Evolutionary conservation across 92 coral and sea anemone genomes (phyloP), one percentile per base, ranked within the genome.

Genomic region (Epizoanthus scotinus): DNA sequence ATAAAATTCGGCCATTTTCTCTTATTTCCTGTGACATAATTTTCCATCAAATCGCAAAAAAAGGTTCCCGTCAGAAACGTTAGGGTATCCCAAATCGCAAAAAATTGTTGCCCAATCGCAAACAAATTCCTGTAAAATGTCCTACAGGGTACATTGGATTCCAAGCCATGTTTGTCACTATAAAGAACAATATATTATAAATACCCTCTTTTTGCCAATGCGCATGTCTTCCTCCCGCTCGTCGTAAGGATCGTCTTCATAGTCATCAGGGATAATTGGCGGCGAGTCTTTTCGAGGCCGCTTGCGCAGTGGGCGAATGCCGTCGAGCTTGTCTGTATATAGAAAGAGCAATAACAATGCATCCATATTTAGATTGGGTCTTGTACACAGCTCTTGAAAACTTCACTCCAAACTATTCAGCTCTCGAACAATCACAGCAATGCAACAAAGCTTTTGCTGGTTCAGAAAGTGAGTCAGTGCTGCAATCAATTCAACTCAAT

Each of bases 191-290:
- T 13, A 12, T 8, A 56, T 34, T 15, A 62, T 29, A 26, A 93
- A 25, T 69, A 96, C 99, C 93, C 99, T 77, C 74, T 96, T 96
- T 87, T 96, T 96, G 42, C 99, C 99, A 52, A 96, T 94, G 75
- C 99, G 87, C 99, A 96, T 96, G 89, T 96, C 99, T 78, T 96
- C 99, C 67, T 93, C 99, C 63, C 97, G 89, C 89, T 96, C 99
- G 57, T 96, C 99, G 59, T 96, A 96, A 6, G 99, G 99, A 63
- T 96, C 99, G 58, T 96, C 99, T 3, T 90, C 94, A 22, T 92
- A 90, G 72, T 86, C 94, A 8, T 83, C 90, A 14, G 88, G 84
- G 26, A 77, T 77, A 34, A 84, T 61, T 28, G 98, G 94, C 10
- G 98, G 91, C 34, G 93, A 90, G 52, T 86, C 91, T 70, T 94